Conservation (phyloP, 1,140 invertebrate species). For the Lepidurus couesii region DNA sequence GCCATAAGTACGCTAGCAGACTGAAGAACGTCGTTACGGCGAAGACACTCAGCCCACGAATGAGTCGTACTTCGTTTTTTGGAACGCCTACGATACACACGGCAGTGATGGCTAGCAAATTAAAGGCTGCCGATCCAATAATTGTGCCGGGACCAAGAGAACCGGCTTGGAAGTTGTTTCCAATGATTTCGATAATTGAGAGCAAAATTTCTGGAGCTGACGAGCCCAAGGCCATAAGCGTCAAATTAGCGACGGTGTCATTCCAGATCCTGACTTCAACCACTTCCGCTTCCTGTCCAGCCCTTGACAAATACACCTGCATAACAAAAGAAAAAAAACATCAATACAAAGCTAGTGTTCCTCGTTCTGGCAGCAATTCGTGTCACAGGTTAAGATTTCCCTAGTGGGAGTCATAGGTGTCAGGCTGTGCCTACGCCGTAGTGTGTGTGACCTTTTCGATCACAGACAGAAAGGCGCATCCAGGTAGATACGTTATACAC, state of each 20-base stretch:
- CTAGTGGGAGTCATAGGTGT: background rate
- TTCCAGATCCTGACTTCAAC: conserved; percentile 53
- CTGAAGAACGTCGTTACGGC: conserved; percentile 53
- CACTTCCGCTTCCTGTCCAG: conserved; percentile 42
- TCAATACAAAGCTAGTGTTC: background rate
- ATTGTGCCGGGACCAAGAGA: conserved; percentile 59
- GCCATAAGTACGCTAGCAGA: conserved; percentile 61
- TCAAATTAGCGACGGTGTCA: conserved; percentile 62
- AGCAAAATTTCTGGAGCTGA: conserved; percentile 61
- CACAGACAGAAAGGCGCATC: background rate
- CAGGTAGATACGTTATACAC: background rate
- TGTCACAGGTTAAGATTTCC: background rate
- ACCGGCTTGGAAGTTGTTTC: conserved; percentile 52
- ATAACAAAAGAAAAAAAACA: background rate
- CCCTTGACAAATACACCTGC: conserved; percentile 32
- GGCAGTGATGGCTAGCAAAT: conserved; percentile 55
- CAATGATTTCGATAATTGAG: conserved; percentile 57
- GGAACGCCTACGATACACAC: conserved; percentile 55
- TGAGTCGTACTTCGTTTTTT: conserved; percentile 47
- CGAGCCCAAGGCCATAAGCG: conserved; percentile 60
- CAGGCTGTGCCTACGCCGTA: background rate
- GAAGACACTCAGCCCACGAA: conserved; percentile 50
- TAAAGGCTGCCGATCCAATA: conserved; percentile 62
- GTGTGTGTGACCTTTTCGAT: background rate
- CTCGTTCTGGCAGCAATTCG: background rate